Percentiles rank a stretch among this genome's conserved stretches.
These are phyloP conservation scores for Sinotaia quadrata DNA, from an alignment of 2,888 invertebrate species.

Conservation along the genomic window DNA sequence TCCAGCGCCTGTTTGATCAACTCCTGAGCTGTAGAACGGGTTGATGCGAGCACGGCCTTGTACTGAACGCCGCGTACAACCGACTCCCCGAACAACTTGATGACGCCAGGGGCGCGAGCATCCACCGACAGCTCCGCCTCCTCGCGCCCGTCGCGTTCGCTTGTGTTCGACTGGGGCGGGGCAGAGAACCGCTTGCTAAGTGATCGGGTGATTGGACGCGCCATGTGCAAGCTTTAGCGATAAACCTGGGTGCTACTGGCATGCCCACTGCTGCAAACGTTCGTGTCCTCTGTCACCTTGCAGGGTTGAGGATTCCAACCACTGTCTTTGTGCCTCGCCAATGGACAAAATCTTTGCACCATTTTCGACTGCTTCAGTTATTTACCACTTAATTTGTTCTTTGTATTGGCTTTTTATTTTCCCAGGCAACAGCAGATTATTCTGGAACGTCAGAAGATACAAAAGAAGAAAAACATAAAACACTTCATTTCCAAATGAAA, in stretches of 20 bases:
- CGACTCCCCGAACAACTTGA: slow-evolving; percentile 65
- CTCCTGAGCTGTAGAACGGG: slow-evolving; percentile 61
- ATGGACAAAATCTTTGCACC: no score
- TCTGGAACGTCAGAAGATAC: no score
- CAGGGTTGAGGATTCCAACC: neutral
- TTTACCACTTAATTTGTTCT: no score
- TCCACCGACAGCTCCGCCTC: slow-evolving; percentile 59
- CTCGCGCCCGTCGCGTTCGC: neutral
- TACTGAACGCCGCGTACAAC: slow-evolving; percentile 63
- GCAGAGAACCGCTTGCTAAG: slow-evolving; percentile 3
- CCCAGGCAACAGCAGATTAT: no score
- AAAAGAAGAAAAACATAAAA: no score
- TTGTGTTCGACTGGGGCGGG: slow-evolving; percentile 1
- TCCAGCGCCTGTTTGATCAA: slow-evolving; percentile 66
- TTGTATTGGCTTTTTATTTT: no score
- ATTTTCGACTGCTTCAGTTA: no score
- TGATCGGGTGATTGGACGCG: slow-evolving; percentile 17
- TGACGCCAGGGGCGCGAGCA: slow-evolving; percentile 61
- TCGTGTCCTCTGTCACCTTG: neutral
- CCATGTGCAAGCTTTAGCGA: neutral
- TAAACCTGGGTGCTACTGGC: neutral
- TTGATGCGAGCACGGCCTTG: slow-evolving; percentile 66
- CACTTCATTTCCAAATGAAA: no score
- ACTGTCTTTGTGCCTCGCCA: no score
- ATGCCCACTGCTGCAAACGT: neutral